Base-by-base conservation (phyloP, 2,888 invertebrate species). In the Petrolisthes manimaculis region DNA sequence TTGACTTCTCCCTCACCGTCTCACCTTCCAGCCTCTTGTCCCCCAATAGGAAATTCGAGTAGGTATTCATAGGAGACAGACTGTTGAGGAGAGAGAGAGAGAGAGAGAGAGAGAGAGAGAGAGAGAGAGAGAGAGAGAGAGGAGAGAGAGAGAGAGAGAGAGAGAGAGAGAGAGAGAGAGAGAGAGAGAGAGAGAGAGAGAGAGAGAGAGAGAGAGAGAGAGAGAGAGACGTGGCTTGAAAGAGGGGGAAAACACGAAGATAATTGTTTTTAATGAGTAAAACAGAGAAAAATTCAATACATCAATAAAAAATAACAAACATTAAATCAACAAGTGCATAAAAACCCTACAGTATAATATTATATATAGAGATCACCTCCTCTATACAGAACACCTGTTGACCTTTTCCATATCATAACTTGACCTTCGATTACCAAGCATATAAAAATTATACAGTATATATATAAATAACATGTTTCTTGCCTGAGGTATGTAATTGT, bases 121-220 rank as follows among this genome's bases (percentile, higher is more conserved):
- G 53, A 77, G 51, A 77, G 77, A 77, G 53, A 77, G 77, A 77
- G 77, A 77, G 77, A 77, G 77, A 77, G 53, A 37, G 5, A n/a
- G 5, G 14, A 18, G 67, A 67, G 18, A 67, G 18, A 14, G 18
- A 67, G 14, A 67, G 67, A 67, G 18, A 67, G 18, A 67, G 67
- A 67, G 67, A 67, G 18, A 67, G 37, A 37, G 37, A 37, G 37
- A 37, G 18, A 67, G 12, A 67, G 18, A 67, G 67, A 67, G 18
- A 14, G 18, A 67, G 14, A 18, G 67, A 67, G 18, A 67, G 12
- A 67, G 18, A 67, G 67, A 67, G 18, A 14, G 18, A 67, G 14
- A 18, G 67, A 67, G 18, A 67, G 18, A 14, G 18, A 67, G 14
- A 67, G 67, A 67, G 18, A 67, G 18, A 67, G 67, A 67, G 67